Percentiles rank a stretch among this genome's conserved stretches.
phyloP scores from a whole-genome alignment of 2,888 invertebrate species.

The Chrysomela aeneicollis region DNA sequence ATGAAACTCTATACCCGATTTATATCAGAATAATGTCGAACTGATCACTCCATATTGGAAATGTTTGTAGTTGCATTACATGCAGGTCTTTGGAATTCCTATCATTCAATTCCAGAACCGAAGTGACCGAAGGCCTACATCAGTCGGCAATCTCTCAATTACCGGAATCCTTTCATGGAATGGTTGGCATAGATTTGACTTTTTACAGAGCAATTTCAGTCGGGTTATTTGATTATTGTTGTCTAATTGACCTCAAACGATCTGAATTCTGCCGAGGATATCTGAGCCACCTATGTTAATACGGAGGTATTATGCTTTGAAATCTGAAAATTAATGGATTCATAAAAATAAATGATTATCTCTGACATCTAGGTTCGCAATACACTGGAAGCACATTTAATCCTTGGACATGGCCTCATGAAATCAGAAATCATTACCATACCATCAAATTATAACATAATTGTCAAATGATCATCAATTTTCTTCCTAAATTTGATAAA shows the following conservation, averaged over 20 bases:
- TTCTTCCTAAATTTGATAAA: no score
- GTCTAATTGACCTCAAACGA: background rate
- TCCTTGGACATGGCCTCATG: no score
- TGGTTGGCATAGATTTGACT: constrained; percentile 18
- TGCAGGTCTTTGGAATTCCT: constrained; percentile 35
- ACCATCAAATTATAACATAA: no score
- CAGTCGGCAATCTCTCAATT: constrained; percentile 23
- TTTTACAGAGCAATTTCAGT: constrained; percentile 16
- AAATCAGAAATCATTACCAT: no score
- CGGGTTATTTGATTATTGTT: background rate
- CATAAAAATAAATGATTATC: background rate
- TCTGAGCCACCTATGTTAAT: background rate
- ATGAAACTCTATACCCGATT: no score
- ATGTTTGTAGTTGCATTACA: constrained; percentile 45
- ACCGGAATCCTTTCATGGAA: constrained; percentile 28
- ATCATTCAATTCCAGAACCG: constrained; percentile 35
- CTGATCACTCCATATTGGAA: no score
- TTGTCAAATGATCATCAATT: no score
- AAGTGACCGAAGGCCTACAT: constrained; percentile 30
- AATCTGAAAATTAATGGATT: background rate
- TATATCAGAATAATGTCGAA: no score
- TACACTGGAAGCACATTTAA: no score
- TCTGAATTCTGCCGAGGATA: background rate
- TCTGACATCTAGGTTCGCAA: no score
- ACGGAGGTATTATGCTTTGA: background rate